Evolutionary conservation across 2,797 vertebrate genomes (phyloP).

Genomic region (Echeneis naucrates): DNA sequence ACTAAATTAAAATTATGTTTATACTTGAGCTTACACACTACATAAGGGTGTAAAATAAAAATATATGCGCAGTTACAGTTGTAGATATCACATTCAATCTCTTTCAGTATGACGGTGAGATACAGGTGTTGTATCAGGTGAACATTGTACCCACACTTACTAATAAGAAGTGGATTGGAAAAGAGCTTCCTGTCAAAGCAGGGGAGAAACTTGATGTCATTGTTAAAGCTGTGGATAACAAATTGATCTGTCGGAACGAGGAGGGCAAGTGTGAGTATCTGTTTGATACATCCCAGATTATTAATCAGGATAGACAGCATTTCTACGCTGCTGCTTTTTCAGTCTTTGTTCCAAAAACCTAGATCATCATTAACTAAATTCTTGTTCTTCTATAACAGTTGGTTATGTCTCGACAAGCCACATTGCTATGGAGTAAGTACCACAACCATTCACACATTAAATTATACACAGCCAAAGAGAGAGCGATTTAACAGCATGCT

Average conservation of each 20-base stretch:
- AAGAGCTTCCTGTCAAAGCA: slow-evolving; percentile 88
- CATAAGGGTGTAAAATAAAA: not conserved
- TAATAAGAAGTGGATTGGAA: slow-evolving; percentile 87
- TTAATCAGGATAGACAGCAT: not conserved
- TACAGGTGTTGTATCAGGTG: slow-evolving; percentile 88
- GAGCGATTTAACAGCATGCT: not conserved
- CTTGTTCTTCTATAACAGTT: slow-evolving; percentile 84
- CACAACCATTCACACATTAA: slow-evolving; percentile 22
- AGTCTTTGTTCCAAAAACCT: not conserved
- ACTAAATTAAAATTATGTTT: not conserved
- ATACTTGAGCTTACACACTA: not conserved
- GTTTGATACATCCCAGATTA: not conserved
- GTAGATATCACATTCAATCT: not conserved
- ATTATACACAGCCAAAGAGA: slow-evolving; percentile 2
- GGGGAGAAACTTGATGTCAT: slow-evolving; percentile 91
- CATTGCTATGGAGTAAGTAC: slow-evolving; percentile 89
- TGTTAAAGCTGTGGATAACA: slow-evolving; percentile 85
- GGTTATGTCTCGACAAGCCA: slow-evolving; percentile 89
- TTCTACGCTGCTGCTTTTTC: not conserved
- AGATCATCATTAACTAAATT: not conserved
- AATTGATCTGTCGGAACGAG: slow-evolving; percentile 91
- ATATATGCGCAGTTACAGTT: not conserved
- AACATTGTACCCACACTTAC: slow-evolving; percentile 75
- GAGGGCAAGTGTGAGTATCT: slow-evolving; percentile 93
- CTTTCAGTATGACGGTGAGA: slow-evolving; percentile 91